Evolutionary conservation across 2,113 vertebrate species (phyloP).

Genomic region (Bothrops jararaca): DNA sequence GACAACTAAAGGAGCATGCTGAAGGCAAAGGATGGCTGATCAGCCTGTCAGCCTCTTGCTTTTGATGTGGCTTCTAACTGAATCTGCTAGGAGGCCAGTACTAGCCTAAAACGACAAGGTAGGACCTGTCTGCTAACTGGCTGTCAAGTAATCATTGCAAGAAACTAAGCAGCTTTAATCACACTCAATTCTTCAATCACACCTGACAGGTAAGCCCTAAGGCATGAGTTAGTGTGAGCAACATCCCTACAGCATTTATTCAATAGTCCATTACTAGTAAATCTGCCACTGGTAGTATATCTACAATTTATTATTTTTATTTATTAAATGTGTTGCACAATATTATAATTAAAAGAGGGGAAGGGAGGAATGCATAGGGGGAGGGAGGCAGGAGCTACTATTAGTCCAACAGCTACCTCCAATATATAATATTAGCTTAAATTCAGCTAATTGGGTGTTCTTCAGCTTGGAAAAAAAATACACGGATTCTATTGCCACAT

Average conservation of each 20-base stretch:
- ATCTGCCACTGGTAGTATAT: slow-evolving; percentile 42
- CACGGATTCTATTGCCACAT: slow-evolving; percentile 39
- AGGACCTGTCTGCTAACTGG: background rate
- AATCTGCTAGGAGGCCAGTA: background rate
- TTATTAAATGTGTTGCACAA: background rate
- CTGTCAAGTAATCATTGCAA: background rate
- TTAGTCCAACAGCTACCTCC: background rate
- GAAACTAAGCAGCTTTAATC: background rate
- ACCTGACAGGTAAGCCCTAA: background rate
- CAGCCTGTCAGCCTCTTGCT: background rate
- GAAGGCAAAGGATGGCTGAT: background rate
- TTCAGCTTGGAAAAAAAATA: background rate
- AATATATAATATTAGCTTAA: slow-evolving; percentile 28
- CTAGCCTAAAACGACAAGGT: background rate
- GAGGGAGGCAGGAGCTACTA: background rate
- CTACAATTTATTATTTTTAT: background rate
- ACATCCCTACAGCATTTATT: background rate
- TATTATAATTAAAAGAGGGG: background rate
- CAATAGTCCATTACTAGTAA: background rate
- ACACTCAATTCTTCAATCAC: background rate
- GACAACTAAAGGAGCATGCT: background rate
- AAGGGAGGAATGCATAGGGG: background rate
- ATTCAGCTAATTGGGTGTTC: slow-evolving; percentile 36
- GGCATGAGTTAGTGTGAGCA: background rate
- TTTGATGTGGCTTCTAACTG: background rate